Evolutionary conservation across 2,888 invertebrate species (phyloP).

Genomic region (Apodemia duryi): DNA sequence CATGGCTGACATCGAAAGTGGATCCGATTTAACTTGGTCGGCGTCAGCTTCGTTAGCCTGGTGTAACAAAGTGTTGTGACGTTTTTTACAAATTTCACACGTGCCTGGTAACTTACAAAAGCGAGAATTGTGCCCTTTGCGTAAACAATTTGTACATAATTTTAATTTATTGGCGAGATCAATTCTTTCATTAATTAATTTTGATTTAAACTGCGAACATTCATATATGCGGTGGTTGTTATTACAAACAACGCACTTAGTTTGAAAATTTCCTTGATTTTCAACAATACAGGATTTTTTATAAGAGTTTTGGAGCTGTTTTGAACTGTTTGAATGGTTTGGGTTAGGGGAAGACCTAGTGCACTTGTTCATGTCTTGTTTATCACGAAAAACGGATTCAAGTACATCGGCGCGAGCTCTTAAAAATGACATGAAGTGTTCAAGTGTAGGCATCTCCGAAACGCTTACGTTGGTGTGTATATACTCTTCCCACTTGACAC

Average conservation of each 20-base stretch:
- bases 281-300: background rate
- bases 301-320: background rate
- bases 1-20: background rate
- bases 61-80: no score
- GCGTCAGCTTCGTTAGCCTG: no score
- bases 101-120: no score
- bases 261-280: background rate
- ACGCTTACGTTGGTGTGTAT: no score
- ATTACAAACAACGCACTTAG: slow-evolving; percentile 8
- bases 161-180: slow-evolving; percentile 10
- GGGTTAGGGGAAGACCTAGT: background rate
- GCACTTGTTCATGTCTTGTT: background rate
- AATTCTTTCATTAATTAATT: slow-evolving; percentile 12
- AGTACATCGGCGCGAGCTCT: background rate
- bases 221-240: slow-evolving; percentile 15
- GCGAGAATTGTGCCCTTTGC: background rate
- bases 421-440: background rate
- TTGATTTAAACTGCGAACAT: slow-evolving; percentile 9
- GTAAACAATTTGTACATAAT: slow-evolving; percentile 15
- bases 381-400: background rate
- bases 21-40: no score
- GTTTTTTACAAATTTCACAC: no score
- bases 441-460: background rate
- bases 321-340: background rate
- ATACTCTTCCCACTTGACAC: no score